Evolutionary conservation across 2,113 vertebrate genomes (phyloP).

Genomic region (Nothobranchius kuhntae): DNA sequence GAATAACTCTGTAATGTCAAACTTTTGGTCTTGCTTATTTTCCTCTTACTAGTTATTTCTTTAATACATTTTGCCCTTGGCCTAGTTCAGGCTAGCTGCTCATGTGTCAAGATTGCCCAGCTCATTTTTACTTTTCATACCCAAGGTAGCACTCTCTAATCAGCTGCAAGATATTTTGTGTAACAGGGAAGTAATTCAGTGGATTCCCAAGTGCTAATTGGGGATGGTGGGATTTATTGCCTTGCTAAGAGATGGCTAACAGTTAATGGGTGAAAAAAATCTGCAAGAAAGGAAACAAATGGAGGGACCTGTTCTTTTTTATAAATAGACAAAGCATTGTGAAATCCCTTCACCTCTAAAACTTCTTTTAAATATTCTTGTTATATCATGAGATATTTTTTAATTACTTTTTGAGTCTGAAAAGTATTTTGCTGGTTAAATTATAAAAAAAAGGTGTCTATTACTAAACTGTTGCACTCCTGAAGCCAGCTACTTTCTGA

Average conservation of each 20-base stretch:
- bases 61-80: too few species aligned
- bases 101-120: background rate
- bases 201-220: background rate
- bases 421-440: background rate
- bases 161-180: background rate
- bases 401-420: background rate
- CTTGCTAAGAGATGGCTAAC: background rate
- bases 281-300: background rate
- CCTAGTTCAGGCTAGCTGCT: background rate
- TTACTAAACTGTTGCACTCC: too few species aligned
- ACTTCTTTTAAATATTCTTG: background rate
- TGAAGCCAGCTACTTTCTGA: too few species aligned
- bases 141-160: background rate
- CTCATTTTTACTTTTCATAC: background rate
- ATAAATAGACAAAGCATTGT: background rate
- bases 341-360: background rate
- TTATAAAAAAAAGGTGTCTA: background rate
- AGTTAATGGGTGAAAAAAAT: background rate
- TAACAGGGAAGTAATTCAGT: conserved; percentile 1
- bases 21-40: too few species aligned
- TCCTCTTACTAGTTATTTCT: too few species aligned
- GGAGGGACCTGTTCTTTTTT: background rate
- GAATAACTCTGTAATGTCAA: too few species aligned
- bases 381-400: background rate
- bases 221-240: conserved; percentile 3